Conservation (phyloP, 1,140 invertebrate species). For the Atta colombica region DNA sequence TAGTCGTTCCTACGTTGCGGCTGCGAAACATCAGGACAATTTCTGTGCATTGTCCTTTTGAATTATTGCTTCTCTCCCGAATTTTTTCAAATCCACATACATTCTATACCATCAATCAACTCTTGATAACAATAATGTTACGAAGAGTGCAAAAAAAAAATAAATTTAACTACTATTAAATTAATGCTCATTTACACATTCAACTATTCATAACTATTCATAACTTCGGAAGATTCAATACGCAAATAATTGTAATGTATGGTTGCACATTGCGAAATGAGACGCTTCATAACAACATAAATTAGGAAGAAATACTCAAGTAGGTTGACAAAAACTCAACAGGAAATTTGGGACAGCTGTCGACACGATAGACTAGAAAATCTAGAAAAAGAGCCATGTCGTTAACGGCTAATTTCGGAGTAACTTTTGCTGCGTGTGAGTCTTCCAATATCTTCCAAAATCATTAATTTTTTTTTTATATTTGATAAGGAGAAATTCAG, state of each 20-base stretch:
- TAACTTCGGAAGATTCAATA: not conserved
- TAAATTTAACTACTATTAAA: not conserved
- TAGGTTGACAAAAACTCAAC: not conserved
- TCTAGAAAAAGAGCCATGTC: slow-evolving; percentile 15
- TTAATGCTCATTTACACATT: slow-evolving; percentile 20
- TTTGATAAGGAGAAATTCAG: not conserved
- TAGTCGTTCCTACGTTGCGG: slow-evolving; percentile 78
- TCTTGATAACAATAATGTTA: not conserved
- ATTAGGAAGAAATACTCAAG: not conserved
- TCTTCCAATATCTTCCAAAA: not conserved
- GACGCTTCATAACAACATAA: no score
- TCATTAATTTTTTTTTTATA: not conserved
- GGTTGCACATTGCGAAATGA: not conserved
- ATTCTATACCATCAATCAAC: not conserved
- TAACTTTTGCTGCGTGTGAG: not conserved
- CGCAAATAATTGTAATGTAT: not conserved
- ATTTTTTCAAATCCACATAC: not conserved
- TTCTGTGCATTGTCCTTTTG: slow-evolving; percentile 69
- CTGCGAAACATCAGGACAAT: slow-evolving; percentile 78
- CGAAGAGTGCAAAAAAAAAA: not conserved
- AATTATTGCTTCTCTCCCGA: slow-evolving; percentile 53
- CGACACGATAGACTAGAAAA: not conserved
- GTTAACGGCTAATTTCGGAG: slow-evolving; percentile 9
- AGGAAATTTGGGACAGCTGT: slow-evolving; percentile 14
- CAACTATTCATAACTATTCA: not conserved